Evolutionary conservation across 2,113 vertebrate species (phyloP).

Genomic region (Podarcis cretensis): DNA sequence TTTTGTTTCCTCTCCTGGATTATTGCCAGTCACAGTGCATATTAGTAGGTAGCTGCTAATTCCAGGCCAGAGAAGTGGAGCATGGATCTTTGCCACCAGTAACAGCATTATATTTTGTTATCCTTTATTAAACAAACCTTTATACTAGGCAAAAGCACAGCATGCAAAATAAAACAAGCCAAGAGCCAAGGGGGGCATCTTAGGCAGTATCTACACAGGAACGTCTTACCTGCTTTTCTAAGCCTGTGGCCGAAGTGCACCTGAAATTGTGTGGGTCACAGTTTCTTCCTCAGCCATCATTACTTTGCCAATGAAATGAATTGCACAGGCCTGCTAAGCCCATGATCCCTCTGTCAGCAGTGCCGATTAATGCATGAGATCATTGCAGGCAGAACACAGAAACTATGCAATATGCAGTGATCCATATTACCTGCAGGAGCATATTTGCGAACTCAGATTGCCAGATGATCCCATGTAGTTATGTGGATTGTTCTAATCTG

Average conservation of each 20-base stretch:
- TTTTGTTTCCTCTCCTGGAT: slow-evolving; percentile 23
- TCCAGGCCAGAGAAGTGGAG: slow-evolving; percentile 5
- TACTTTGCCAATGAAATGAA: background rate
- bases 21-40: background rate
- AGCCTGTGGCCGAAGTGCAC: no score
- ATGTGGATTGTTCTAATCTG: background rate
- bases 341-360: background rate
- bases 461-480: background rate
- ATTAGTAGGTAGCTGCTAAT: background rate
- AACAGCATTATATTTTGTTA: background rate
- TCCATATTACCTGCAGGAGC: background rate
- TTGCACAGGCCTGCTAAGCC: background rate
- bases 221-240: background rate
- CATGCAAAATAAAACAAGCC: slow-evolving; percentile 2
- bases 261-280: background rate
- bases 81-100: background rate
- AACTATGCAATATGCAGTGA: background rate
- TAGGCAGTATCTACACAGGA: background rate
- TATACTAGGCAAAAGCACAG: slow-evolving; percentile 20
- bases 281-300: background rate
- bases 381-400: background rate
- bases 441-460: background rate
- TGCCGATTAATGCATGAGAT: background rate
- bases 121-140: slow-evolving; percentile 15
- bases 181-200: background rate